These are phyloP conservation scores for Chamaea fasciata DNA, from an alignment of 2,113 vertebrate genomes.

Conservation along the genomic window DNA sequence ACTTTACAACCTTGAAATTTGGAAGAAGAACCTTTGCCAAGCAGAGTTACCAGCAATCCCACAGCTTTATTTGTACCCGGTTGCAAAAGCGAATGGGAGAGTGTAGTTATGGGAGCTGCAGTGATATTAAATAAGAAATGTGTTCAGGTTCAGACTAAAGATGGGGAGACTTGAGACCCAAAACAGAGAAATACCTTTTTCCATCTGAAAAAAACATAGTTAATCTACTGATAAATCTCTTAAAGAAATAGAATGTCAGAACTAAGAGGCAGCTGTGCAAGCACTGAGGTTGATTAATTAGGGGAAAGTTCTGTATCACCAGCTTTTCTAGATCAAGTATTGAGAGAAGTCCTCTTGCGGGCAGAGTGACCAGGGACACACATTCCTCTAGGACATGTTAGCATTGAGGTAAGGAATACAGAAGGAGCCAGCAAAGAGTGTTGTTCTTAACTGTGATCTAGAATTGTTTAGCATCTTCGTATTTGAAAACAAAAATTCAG, in stretches of 20 bases:
- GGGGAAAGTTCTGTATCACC: background rate
- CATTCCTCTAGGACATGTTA: background rate
- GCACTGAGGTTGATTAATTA: background rate
- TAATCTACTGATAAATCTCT: background rate
- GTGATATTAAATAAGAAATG: background rate
- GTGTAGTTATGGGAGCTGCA: background rate
- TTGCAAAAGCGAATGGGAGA: background rate
- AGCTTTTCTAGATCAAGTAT: background rate
- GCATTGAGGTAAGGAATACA: background rate
- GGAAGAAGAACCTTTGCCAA: background rate
- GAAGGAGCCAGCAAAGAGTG: background rate
- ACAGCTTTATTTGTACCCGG: background rate
- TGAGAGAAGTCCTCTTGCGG: background rate
- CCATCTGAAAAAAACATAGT: background rate
- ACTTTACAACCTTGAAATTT: background rate
- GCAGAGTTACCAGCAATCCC: background rate
- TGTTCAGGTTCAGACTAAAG: background rate
- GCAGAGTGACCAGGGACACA: background rate
- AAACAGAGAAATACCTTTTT: background rate
- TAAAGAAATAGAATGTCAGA: background rate
- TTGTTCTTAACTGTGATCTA: background rate
- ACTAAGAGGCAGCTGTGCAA: background rate
- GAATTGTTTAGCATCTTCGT: background rate
- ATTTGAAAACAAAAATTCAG: background rate
- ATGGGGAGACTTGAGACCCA: background rate